Evolutionary conservation across 2,888 invertebrate genomes (phyloP).

Genomic region (Itoplectis maculator): DNA sequence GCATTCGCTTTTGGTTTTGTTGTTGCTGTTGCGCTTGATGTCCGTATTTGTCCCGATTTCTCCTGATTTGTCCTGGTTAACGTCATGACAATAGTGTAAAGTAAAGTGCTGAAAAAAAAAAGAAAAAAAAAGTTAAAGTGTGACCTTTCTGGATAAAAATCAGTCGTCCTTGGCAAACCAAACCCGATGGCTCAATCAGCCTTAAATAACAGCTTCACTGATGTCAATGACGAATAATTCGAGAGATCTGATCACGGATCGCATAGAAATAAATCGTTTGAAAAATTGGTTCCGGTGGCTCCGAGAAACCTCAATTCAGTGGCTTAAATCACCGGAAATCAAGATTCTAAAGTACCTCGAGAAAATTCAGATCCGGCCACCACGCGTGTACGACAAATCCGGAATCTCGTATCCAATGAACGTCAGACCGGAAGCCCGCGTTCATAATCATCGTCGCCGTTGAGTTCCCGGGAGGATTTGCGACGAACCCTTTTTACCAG

Average conservation of each 20-base stretch:
- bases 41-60: neutral
- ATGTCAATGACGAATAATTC: too few species aligned
- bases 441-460: slow-evolving; percentile 64
- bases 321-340: too few species aligned
- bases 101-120: neutral
- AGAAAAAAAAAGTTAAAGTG: too few species aligned
- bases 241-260: too few species aligned
- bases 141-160: too few species aligned
- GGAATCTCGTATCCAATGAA: neutral
- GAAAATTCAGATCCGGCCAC: slow-evolving; percentile 5
- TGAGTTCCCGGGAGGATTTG: slow-evolving; percentile 29
- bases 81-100: too few species aligned
- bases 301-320: too few species aligned
- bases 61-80: neutral
- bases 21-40: neutral
- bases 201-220: too few species aligned
- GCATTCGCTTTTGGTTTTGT: slow-evolving; percentile 2
- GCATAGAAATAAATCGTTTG: too few species aligned
- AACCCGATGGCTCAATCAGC: too few species aligned
- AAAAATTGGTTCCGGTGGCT: too few species aligned
- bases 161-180: too few species aligned
- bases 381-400: neutral
- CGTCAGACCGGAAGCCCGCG: slow-evolving; percentile 22
- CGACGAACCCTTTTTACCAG: slow-evolving; percentile 46
- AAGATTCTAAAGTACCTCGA: neutral